Evolutionary conservation across 1,140 invertebrate species (phyloP).

Genomic region (Drosophila asahinai): DNA sequence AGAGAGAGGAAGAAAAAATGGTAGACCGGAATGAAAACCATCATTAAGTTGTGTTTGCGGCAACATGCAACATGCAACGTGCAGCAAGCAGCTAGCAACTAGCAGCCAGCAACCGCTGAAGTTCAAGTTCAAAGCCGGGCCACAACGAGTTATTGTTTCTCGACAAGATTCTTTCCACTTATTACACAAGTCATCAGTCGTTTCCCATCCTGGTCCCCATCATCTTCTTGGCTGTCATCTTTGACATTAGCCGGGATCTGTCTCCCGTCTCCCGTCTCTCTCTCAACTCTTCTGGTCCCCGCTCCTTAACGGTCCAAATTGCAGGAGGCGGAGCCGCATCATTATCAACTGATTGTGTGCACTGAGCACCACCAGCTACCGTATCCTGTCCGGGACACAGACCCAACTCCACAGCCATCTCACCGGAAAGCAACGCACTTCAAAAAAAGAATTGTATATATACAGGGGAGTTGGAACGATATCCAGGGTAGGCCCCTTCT

Average conservation of each 20-base stretch:
- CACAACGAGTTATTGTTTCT: constrained; percentile 79
- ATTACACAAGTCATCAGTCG: constrained; percentile 81
- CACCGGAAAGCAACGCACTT: constrained; percentile 57
- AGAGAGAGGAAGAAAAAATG: constrained; percentile 32
- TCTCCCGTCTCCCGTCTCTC: constrained; percentile 2
- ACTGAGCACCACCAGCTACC: constrained; percentile 54
- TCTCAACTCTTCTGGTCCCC: background rate
- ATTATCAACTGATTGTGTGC: constrained; percentile 70
- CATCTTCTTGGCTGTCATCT: constrained; percentile 72
- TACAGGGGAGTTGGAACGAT: background rate
- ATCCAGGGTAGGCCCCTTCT: constrained; percentile 43
- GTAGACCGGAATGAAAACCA: constrained; percentile 54
- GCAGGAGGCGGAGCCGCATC: constrained; percentile 72
- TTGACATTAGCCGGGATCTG: constrained; percentile 72
- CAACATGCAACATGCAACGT: constrained; percentile 73
- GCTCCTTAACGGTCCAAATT: constrained; percentile 61
- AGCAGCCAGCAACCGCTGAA: constrained; percentile 26
- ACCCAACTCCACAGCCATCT: constrained; percentile 25
- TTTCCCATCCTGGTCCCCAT: constrained; percentile 43
- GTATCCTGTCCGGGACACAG: constrained; percentile 58
- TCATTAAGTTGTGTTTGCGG: constrained; percentile 70
- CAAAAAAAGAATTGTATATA: constrained; percentile 15
- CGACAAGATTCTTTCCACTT: constrained; percentile 83
- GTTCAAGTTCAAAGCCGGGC: constrained; percentile 73
- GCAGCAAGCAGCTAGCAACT: constrained; percentile 58